Evolutionary conservation across 2,797 vertebrate species (phyloP).

Genomic region (Lutjanus campechanus): DNA sequence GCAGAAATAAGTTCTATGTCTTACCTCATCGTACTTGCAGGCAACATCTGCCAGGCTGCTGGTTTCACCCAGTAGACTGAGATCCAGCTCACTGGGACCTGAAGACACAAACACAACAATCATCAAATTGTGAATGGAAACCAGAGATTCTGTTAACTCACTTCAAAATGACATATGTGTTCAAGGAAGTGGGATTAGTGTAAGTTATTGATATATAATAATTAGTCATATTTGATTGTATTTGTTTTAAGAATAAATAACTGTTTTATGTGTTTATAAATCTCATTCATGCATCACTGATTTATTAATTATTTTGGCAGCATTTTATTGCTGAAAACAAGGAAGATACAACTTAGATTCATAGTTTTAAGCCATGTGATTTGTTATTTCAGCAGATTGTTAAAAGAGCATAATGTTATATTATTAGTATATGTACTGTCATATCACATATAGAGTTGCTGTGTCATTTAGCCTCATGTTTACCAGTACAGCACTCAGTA

Average conservation of each 20-base stretch:
- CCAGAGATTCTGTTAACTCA: background rate
- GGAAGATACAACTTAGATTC: too few relatives aligned
- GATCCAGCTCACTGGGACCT: slow-evolving; percentile 92
- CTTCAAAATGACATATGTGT: background rate
- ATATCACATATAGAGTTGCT: background rate
- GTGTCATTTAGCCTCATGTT: background rate
- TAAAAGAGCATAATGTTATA: background rate
- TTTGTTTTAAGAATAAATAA: background rate
- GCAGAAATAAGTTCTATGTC: background rate
- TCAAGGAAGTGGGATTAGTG: background rate
- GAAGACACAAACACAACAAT: slow-evolving; percentile 53
- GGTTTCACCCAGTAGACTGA: slow-evolving; percentile 88
- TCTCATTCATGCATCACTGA: background rate
- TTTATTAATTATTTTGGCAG: background rate
- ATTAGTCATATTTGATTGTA: background rate
- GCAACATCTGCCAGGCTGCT: slow-evolving; percentile 85
- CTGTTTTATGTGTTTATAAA: background rate
- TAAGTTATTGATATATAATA: too few relatives aligned
- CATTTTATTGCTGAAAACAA: background rate
- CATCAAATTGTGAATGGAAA: background rate
- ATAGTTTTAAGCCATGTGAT: too few relatives aligned
- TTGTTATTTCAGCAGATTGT: background rate
- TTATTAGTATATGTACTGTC: background rate
- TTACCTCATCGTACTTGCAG: slow-evolving; percentile 93
- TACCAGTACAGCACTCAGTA: background rate